phyloP scores from a whole-genome alignment of 2,797 vertebrate species.

The Lerista edwardsae region DNA sequence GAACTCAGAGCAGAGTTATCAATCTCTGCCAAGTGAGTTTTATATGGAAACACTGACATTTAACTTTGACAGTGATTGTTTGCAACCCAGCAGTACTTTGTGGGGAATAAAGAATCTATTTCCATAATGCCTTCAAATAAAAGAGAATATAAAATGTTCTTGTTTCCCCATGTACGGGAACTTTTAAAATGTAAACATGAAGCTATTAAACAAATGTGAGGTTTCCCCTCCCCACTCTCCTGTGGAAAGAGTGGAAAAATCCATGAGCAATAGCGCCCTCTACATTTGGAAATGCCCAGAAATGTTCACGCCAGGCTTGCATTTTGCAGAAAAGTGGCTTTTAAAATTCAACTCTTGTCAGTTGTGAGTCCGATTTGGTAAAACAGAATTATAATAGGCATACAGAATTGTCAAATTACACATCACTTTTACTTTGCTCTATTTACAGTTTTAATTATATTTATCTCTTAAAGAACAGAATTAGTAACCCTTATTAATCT shows the following conservation, averaged over 20 bases:
- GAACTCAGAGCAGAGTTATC: constrained; percentile 55
- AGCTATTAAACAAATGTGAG: constrained; percentile 62
- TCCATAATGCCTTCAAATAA: constrained; percentile 61
- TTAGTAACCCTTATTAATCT: constrained; percentile 29
- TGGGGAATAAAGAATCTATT: constrained; percentile 59
- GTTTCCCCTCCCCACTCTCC: constrained; percentile 29
- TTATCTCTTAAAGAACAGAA: not conserved
- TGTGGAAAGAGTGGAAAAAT: constrained; percentile 72
- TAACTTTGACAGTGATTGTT: constrained; percentile 57
- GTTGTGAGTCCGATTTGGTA: constrained; percentile 40
- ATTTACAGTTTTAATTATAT: not conserved
- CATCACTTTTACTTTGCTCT: not conserved
- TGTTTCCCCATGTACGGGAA: constrained; percentile 63
- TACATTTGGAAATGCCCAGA: constrained; percentile 70
- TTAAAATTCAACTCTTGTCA: constrained; percentile 57
- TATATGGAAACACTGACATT: constrained; percentile 68
- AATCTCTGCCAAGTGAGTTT: constrained; percentile 58
- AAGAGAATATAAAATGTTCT: constrained; percentile 68
- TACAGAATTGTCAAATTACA: constrained; percentile 39
- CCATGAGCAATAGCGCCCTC: constrained; percentile 82
- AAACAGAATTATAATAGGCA: constrained; percentile 36
- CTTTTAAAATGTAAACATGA: constrained; percentile 72
- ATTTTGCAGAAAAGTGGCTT: constrained; percentile 53
- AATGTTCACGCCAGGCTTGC: constrained; percentile 57
- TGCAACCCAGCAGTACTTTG: constrained; percentile 51